A percentile compares a stretch with the other conserved stretches of the same genome.
Conservation (phyloP, 2,888 invertebrate genomes). For the Troglohyphantes excavatus region DNA sequence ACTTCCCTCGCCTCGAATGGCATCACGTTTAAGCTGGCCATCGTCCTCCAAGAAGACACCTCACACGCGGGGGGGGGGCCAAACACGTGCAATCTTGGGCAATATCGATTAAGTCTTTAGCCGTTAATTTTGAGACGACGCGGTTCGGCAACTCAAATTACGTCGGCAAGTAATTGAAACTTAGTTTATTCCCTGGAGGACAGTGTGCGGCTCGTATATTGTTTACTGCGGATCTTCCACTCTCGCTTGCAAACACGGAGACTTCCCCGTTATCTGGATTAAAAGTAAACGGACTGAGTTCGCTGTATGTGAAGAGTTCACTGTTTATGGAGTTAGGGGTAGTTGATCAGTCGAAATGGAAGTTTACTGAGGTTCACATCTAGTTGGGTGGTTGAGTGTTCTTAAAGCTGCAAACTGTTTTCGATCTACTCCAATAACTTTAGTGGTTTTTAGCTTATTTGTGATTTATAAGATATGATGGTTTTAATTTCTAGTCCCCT, state of each 20-base stretch:
- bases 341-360: not conserved
- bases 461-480: too few species aligned
- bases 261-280: conserved; percentile 4
- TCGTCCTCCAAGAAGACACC: conserved; percentile 23
- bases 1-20: not conserved
- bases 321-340: not conserved
- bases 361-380: not conserved
- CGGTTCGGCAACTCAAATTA: conserved; percentile 63
- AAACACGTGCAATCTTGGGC: conserved; percentile 36
- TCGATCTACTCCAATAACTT: too few species aligned
- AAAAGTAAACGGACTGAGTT: conserved; percentile 20
- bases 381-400: too few species aligned
- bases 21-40: conserved; percentile 20
- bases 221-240: conserved; percentile 44
- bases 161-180: conserved; percentile 72
- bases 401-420: too few species aligned
- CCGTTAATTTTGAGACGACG: conserved; percentile 58
- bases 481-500: too few species aligned
- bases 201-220: conserved; percentile 9
- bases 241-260: not conserved
- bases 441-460: too few species aligned
- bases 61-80: too few species aligned
- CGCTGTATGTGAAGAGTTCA: not conserved
- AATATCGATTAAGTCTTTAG: conserved; percentile 71
- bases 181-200: conserved; percentile 60